Conservation (phyloP, 92 coral and sea anemone species). For the Micromussa lordhowensis region DNA sequence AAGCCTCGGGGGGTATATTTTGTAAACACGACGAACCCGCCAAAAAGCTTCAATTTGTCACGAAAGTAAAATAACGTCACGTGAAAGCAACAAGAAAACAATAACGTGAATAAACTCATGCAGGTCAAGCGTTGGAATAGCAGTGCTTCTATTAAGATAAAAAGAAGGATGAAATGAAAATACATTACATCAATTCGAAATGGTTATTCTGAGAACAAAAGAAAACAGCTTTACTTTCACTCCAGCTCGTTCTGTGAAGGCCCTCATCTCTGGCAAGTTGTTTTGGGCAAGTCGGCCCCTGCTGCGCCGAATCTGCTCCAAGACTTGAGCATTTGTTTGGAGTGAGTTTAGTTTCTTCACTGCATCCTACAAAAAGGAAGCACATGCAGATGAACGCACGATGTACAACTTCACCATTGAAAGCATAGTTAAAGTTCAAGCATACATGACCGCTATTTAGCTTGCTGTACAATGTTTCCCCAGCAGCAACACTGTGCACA, state of each 20-base stretch:
- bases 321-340: slow-evolving; percentile 92
- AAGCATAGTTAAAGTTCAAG: not conserved
- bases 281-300: slow-evolving; percentile 73
- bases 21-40: slow-evolving; percentile 5
- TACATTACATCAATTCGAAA: not conserved
- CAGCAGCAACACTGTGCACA: no score
- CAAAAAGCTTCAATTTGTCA: slow-evolving; percentile 12
- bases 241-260: slow-evolving; percentile 86
- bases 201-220: not conserved
- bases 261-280: slow-evolving; percentile 77
- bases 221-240: slow-evolving; percentile 66
- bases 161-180: not conserved
- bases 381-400: not conserved
- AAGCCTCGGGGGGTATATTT: not conserved
- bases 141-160: not conserved
- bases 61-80: slow-evolving; percentile 42
- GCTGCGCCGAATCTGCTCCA: slow-evolving; percentile 83
- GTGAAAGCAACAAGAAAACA: not conserved
- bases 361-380: slow-evolving; percentile 76
- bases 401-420: not conserved
- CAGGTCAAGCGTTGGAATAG: not conserved
- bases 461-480: not conserved
- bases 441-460: not conserved
- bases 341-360: slow-evolving; percentile 90
- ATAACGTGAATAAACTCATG: no score